phyloP scores from a whole-genome alignment of 1,140 invertebrate genomes.

The Camponotus floridanus region DNA sequence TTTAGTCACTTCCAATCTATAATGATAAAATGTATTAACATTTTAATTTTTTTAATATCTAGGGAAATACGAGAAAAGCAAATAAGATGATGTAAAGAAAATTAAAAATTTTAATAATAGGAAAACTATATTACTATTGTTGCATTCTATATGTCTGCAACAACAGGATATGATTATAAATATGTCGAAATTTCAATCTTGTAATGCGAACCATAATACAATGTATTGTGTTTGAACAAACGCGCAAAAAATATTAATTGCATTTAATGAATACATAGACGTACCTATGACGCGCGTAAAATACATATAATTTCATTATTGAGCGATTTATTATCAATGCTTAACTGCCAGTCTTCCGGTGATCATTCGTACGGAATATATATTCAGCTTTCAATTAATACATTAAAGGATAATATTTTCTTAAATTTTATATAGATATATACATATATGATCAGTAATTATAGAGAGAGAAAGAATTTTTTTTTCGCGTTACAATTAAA shows the following conservation, averaged over 20 bases:
- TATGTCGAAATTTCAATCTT: conserved; percentile 3
- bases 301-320: not conserved
- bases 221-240: conserved; percentile 48
- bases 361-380: not conserved
- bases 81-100: not conserved
- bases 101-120: too few relatives aligned
- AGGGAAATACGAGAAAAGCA: not conserved
- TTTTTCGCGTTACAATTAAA: too few relatives aligned
- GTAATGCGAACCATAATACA: conserved; percentile 37
- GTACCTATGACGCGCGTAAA: not conserved
- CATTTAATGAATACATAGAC: conserved; percentile 1
- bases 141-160: not conserved
- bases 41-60: not conserved
- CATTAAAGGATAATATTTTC: too few relatives aligned
- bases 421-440: too few relatives aligned
- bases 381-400: not conserved
- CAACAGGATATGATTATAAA: not conserved
- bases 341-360: not conserved
- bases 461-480: too few relatives aligned
- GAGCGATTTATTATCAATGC: not conserved
- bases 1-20: not conserved
- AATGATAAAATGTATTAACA: not conserved
- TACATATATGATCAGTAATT: too few relatives aligned
- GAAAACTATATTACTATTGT: too few relatives aligned
- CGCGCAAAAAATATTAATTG: conserved; percentile 49